Evolutionary conservation across 2,113 vertebrate species (phyloP), one percentile per base, ranked within the genome.

Genomic region (Calyptommatus sinebrachiatus): DNA sequence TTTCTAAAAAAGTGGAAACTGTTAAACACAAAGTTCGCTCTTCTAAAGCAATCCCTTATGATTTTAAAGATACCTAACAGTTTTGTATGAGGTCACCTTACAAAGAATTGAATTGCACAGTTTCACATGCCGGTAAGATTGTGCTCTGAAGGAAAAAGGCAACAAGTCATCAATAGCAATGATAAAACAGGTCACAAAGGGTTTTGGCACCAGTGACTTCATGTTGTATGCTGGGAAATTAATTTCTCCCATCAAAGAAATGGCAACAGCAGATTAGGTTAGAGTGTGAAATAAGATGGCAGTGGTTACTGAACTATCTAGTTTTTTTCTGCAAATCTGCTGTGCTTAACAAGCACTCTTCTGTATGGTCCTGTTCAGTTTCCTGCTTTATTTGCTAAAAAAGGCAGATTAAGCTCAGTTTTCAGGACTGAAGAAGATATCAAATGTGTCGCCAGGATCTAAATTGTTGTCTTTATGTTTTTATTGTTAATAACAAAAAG

Each of bases 11-110:
- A 74, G 4, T 74, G 28, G 41, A 57, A 87, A 84, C 86, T 89
- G 0, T 83, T 88, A 88, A 85, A 86, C 83, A 90, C 76, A 86
- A 73, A 75, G 78, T 83, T 88, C 82, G 83, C 90, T 92, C 83
- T 89, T 87, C 81, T 80, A 53, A 67, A 75, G 80, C 84, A 66
- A 22, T 90, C 90, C 87, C 83, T 28, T 73, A 78, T 88, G 62
- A 2, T 78, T 78, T 21, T 70, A 76, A 83, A 91, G 78, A 81
- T 69, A 80, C 82, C 50, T 87, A 80, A 75, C 71, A 88, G 73
- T 69, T 77, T 89, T 87, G 35, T 77, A 29, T 85, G 78, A 87
- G 73, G 41, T 85, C 70, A 78, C 22, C 60, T 1, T 41, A 8
- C 73, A 83, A 89, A 81, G 67, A 60, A 85, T 86, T 69, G 73